These are phyloP conservation scores for Mellilla xanthometata DNA, from an alignment of 2,888 invertebrate genomes.

Conservation along the genomic window DNA sequence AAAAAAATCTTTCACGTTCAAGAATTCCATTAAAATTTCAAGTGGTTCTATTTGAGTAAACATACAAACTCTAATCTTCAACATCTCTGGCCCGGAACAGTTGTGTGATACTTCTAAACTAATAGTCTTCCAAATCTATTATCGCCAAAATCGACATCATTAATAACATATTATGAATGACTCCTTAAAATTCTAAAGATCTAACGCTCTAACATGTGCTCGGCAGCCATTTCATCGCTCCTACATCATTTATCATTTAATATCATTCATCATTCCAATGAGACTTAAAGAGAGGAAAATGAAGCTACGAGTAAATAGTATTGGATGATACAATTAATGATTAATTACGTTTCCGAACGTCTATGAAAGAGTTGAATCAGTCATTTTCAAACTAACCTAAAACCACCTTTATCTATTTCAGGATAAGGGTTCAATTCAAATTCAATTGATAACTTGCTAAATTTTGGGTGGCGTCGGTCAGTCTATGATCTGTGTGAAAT, in stretches of 20 bases:
- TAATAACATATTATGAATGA: constrained; percentile 73
- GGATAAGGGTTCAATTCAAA: constrained; percentile 33
- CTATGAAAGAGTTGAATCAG: constrained; percentile 33
- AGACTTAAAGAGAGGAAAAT: constrained; percentile 82
- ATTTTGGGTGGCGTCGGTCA: constrained; percentile 50
- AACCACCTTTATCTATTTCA: background rate
- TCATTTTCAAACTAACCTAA: background rate
- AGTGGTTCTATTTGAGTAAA: background rate
- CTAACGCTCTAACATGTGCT: constrained; percentile 67
- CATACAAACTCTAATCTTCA: constrained; percentile 11
- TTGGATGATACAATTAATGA: constrained; percentile 76
- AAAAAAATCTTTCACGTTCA: too few relatives aligned
- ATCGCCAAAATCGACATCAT: constrained; percentile 56
- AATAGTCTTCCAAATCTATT: constrained; percentile 51
- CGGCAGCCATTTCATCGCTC: constrained; percentile 67
- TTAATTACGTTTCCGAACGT: constrained; percentile 68
- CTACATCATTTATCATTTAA: constrained; percentile 67
- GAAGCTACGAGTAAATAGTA: constrained; percentile 77
- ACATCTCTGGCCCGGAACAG: constrained; percentile 16
- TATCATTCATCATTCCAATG: constrained; percentile 76
- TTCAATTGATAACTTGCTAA: background rate
- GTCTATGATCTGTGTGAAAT: constrained; percentile 47
- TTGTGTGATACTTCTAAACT: constrained; percentile 22
- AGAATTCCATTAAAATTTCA: background rate
- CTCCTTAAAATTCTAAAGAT: constrained; percentile 72